Evolutionary conservation across 2,113 vertebrate genomes (phyloP), one percentile per base, ranked within the genome.

Genomic region (Rhizomys pruinosus): DNA sequence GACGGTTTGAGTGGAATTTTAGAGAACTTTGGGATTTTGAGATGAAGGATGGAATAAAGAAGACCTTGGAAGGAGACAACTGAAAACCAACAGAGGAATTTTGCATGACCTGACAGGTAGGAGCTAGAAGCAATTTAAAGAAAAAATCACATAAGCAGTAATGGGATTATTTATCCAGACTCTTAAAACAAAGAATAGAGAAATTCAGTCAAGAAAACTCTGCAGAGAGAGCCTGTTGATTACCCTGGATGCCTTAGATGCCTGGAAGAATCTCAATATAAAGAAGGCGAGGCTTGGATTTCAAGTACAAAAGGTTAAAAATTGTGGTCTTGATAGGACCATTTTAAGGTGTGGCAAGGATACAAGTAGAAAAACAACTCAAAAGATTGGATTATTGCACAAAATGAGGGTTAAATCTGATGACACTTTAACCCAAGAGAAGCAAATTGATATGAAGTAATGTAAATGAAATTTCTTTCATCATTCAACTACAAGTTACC

Each of bases 191-290:
- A 72, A 80, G 22, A 86, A 79, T 64, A 20, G 5, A 64, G 16
- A 90, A 81, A 39, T 29, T 69, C 77, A 8, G 77, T 93, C 34
- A 77, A 64, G 73, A 90, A 92, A 95, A 90, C 81, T 64, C 79
- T 68, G 16, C 57, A 20, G 16, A 66, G 25, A 55, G 7, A 87
- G 23, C 76, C 76, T 7, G 79, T 72, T 90, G 86, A 39, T 57
- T 19, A 34, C 39, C 5, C 19, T 32, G 59, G 34, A 2, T 76
- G 44, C 59, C 91, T 93, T 52, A 34, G n/a, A 77, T 77, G 52
- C 47, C 57, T 85, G 80, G 68, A 95, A 92, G 12, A 71, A 81
- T 71, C 69, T 79, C 87, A 47, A n/a, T 61, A 16, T 78, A 72
- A 94, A 89, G 12, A 80, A 73, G 73, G 25, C 25, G 63, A 89